Evolutionary conservation across 1,140 invertebrate species (phyloP).

Genomic region (Musca vetustissima): DNA sequence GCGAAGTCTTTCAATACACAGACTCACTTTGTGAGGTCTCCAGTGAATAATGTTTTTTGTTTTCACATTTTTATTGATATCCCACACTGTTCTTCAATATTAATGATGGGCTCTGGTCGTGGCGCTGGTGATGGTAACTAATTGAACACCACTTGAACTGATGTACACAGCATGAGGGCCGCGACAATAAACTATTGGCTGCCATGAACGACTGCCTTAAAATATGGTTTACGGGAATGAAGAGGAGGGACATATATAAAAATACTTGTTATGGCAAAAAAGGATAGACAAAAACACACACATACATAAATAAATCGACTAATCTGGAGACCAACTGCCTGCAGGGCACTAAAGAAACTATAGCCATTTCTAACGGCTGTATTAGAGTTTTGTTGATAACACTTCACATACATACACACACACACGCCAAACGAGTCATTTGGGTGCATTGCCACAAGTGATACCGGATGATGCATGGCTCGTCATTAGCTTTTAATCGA

Average conservation of each 20-base stretch:
- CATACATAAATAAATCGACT: too few relatives aligned
- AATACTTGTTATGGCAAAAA: too few relatives aligned
- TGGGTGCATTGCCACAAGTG: slow-evolving; percentile 8
- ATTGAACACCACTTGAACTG: slow-evolving; percentile 14
- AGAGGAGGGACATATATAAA: too few relatives aligned
- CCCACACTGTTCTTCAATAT: too few relatives aligned
- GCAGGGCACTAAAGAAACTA: slow-evolving; percentile 1
- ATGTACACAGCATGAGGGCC: slow-evolving; percentile 13
- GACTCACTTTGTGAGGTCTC: too few relatives aligned
- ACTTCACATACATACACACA: too few relatives aligned
- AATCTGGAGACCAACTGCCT: background rate
- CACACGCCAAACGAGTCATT: background rate
- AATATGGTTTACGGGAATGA: too few relatives aligned
- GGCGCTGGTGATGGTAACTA: slow-evolving; percentile 4
- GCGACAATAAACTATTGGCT: background rate
- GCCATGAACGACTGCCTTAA: background rate
- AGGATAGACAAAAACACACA: too few relatives aligned
- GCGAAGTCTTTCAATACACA: too few relatives aligned
- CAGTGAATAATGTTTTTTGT: too few relatives aligned
- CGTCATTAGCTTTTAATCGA: slow-evolving; percentile 16
- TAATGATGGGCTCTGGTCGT: background rate
- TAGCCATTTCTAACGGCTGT: slow-evolving; percentile 17
- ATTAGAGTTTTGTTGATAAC: background rate
- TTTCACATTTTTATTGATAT: too few relatives aligned
- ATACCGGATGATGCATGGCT: slow-evolving; percentile 17